Evolutionary conservation across 1,140 invertebrate species (phyloP).

Genomic region (Drosophila gunungcola): DNA sequence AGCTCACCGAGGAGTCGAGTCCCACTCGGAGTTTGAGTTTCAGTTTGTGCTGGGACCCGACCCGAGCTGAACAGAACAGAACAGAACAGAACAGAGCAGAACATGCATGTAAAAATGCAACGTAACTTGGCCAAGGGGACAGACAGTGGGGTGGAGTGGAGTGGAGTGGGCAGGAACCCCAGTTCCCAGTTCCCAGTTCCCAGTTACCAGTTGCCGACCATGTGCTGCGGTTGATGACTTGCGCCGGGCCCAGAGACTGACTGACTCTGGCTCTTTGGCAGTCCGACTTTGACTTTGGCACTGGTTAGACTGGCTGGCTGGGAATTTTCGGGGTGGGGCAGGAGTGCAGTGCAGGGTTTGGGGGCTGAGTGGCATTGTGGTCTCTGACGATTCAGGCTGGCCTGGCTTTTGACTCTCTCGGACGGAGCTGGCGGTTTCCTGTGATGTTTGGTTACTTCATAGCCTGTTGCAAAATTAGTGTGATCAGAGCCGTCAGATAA

Average conservation of each 20-base stretch:
- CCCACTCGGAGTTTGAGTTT: slow-evolving; percentile 33
- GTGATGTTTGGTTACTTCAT: slow-evolving; percentile 46
- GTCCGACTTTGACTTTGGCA: slow-evolving; percentile 63
- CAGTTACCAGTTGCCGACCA: slow-evolving; percentile 23
- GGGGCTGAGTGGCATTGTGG: slow-evolving; percentile 19
- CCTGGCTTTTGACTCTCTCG: slow-evolving; percentile 37
- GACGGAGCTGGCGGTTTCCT: slow-evolving; percentile 33
- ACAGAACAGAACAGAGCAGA: slow-evolving; percentile 18
- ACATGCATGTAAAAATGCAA: slow-evolving; percentile 81
- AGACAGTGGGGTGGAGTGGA: slow-evolving; percentile 22
- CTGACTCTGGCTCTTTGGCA: slow-evolving; percentile 61
- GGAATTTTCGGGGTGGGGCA: slow-evolving; percentile 24
- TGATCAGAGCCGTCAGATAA: slow-evolving; percentile 36
- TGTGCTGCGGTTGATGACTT: slow-evolving; percentile 75
- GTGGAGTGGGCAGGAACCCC: slow-evolving; percentile 31
- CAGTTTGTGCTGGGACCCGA: slow-evolving; percentile 42
- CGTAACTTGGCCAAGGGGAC: slow-evolving; percentile 61
- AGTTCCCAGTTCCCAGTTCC: slow-evolving; percentile 3
- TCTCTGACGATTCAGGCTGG: slow-evolving; percentile 36
- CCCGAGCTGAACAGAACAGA: slow-evolving; percentile 40
- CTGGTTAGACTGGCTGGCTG: slow-evolving; percentile 72
- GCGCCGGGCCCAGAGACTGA: slow-evolving; percentile 69
- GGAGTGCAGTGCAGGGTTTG: not conserved
- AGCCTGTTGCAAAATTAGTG: slow-evolving; percentile 43
- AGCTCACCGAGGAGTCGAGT: slow-evolving; percentile 25